Conservation (phyloP, 2,888 invertebrate species). For the Drosophila peninsularis region DNA sequence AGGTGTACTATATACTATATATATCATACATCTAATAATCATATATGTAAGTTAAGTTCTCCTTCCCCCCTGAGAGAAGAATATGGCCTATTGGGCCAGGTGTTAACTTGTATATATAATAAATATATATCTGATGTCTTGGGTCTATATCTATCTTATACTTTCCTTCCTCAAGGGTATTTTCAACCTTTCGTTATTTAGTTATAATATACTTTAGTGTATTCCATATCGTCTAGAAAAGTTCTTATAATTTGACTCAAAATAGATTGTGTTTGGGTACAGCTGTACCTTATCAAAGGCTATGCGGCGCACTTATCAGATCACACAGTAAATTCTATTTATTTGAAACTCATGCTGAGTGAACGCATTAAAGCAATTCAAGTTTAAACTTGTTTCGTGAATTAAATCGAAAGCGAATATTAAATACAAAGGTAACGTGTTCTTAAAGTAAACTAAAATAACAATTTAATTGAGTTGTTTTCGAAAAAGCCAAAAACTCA, state of each 20-base stretch:
- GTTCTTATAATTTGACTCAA: neutral
- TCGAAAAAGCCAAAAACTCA: too few species aligned
- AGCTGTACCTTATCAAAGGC: neutral
- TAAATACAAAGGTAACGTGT: neutral
- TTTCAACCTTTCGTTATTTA: neutral
- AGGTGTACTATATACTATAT: too few species aligned
- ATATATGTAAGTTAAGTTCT: too few species aligned
- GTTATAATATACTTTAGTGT: neutral
- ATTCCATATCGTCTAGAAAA: neutral
- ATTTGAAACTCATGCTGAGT: slow-evolving; percentile 7
- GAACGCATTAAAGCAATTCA: neutral
- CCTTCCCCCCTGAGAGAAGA: too few species aligned
- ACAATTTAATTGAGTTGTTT: neutral
- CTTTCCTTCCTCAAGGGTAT: too few species aligned
- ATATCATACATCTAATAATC: neutral
- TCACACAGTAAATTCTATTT: neutral
- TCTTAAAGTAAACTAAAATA: neutral
- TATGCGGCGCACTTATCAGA: neutral
- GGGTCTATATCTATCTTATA: too few species aligned
- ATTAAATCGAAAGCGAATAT: neutral
- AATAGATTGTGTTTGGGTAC: neutral
- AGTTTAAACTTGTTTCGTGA: neutral
- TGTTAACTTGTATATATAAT: too few species aligned
- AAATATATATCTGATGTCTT: neutral
- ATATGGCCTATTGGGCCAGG: too few species aligned